These are phyloP conservation scores for Brachypodius melanocephalos DNA, from an alignment of 2,113 vertebrate genomes.

Conservation along the genomic window DNA sequence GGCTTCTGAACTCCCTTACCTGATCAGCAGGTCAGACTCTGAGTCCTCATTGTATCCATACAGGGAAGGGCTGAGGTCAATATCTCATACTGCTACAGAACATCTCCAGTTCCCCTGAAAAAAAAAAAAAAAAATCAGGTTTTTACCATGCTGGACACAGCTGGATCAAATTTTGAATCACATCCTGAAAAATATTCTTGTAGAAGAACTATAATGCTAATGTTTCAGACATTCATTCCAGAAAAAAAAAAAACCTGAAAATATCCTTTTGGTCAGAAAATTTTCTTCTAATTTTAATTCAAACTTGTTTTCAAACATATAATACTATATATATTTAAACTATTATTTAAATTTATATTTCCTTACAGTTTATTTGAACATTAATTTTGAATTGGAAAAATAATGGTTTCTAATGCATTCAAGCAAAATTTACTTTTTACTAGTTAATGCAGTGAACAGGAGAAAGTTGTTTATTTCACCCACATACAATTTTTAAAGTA, in stretches of 20 bases:
- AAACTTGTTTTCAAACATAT: not conserved
- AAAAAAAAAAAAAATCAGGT: not conserved
- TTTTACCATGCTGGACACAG: not conserved
- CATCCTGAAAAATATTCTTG: not conserved
- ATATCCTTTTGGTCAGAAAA: not conserved
- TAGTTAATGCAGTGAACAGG: not conserved
- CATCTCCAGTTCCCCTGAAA: not conserved
- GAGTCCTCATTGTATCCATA: not conserved
- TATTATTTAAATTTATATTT: not conserved
- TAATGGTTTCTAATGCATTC: not conserved
- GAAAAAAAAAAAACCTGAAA: not conserved
- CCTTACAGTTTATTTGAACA: not conserved
- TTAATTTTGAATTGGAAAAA: not conserved
- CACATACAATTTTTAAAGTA: not conserved
- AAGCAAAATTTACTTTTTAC: not conserved
- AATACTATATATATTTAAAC: not conserved
- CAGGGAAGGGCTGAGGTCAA: not conserved
- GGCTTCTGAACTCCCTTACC: not conserved
- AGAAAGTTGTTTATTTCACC: not conserved
- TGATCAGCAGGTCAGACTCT: not conserved
- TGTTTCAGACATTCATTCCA: not conserved
- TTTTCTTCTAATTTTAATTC: not conserved
- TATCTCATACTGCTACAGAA: not conserved
- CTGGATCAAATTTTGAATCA: not conserved
- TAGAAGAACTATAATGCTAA: not conserved